Evolutionary conservation across 1,140 invertebrate genomes (phyloP).

Genomic region (Apis cerana): DNA sequence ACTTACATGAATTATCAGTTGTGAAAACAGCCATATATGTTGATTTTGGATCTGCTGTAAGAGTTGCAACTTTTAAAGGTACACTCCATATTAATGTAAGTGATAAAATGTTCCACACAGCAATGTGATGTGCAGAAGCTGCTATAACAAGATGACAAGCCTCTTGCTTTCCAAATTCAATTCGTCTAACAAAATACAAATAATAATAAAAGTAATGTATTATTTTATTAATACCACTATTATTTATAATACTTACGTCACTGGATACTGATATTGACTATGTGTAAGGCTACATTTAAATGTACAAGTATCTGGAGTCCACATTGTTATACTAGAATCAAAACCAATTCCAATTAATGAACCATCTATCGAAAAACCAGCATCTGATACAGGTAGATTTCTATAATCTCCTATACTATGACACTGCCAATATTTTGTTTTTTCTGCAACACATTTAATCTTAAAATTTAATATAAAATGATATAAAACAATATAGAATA

Average conservation of each 20-base stretch:
- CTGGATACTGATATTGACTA: conserved; percentile 70
- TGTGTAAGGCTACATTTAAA: conserved; percentile 81
- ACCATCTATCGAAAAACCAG: conserved; percentile 88
- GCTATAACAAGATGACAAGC: conserved; percentile 85
- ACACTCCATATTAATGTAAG: conserved; percentile 84
- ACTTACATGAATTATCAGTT: conserved; percentile 83
- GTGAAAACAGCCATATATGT: conserved; percentile 86
- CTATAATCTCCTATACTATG: conserved; percentile 85
- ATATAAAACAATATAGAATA: conserved; percentile 29
- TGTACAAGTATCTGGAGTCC: conserved; percentile 83
- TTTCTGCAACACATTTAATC: conserved; percentile 72
- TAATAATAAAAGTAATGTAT: neutral
- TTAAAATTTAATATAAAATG: conserved; percentile 25
- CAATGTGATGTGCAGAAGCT: conserved; percentile 82
- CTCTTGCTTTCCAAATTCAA: conserved; percentile 85
- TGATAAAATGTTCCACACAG: conserved; percentile 88
- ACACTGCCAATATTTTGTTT: conserved; percentile 85
- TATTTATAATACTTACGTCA: conserved; percentile 69
- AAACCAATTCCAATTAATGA: conserved; percentile 89
- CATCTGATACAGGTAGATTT: conserved; percentile 81
- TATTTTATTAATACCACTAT: neutral
- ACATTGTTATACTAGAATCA: conserved; percentile 86
- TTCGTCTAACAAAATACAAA: conserved; percentile 75
- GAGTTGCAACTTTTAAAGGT: conserved; percentile 79
- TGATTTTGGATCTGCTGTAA: conserved; percentile 84